Base-by-base conservation (phyloP, 2,113 vertebrate genomes). In the Arvicanthis niloticus region DNA sequence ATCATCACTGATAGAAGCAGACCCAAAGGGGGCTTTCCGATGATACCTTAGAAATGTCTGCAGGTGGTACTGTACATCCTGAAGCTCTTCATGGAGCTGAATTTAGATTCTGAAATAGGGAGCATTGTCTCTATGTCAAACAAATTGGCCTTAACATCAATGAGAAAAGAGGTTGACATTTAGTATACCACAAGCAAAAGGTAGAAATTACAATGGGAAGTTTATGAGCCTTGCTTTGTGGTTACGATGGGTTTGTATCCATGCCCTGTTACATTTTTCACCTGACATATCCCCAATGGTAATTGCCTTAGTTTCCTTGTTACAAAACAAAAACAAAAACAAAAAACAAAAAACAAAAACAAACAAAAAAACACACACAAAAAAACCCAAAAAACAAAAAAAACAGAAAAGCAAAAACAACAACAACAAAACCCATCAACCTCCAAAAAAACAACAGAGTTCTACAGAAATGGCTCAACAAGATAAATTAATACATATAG, bases 171-270 rank as follows among this genome's bases (percentile, higher is more conserved):
- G 40, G 22, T 0, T 68, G 84, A 76, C 6, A 37, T 72, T 70
- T 67, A 48, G 37, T 26, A 80, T 48, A 89, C 24, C 45, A 93
- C 78, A 91, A 82, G 31, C 3, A 56, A 77, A 94, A 88, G 91
- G 17, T 51, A 73, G 67, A 19, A 11, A 67, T 40, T 13, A 0
- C 5, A 24, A 10, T 75, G 16, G 34, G 29, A 67, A 53, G 7
- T 89, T n/a, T 2, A 17, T 2, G 60, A 85, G 26, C 1, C 60
- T 75, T 85, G 62, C 40, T 84, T 62, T 31, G 84, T 93, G 1
- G 53, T 29, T 48, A 34, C 70, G n/a, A 26, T 65, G 37, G 8
- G 37, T 94, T 81, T 67, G 12, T 70, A 58, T 37, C 19, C 48
- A n/a, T 16, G 17, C 17, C 91, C 53, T 89, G 45, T 26, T 42